Base-by-base conservation (phyloP, 1,140 invertebrate genomes). In the Drosophila ambigua region DNA sequence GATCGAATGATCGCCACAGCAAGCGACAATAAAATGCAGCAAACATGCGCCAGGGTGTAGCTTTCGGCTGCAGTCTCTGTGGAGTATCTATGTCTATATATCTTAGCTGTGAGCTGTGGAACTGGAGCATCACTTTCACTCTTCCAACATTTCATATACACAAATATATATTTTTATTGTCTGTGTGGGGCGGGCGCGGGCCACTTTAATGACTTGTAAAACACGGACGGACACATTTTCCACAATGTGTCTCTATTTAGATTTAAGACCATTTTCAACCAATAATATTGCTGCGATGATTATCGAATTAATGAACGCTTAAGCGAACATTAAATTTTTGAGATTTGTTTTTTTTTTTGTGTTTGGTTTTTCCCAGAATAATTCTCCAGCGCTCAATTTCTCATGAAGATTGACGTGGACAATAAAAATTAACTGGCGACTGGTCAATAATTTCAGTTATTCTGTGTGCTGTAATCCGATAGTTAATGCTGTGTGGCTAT, bases 1-100 rank as follows among this genome's bases (percentile, higher is more conserved):
- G 54, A 77, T 77, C 59, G 54, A 72, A 78, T 87, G 74, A 87
- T 74, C 26, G 45, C 78, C 78, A 72, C 74, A 73, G 65, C 78
- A 71, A 13, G 82, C 78, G 82, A 85, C 82, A 85, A 87, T 71
- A 85, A 85, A 85, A 78, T 64, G 58, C 66, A 79, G 72, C 54
- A 79, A 74, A 63, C 57, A 50, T 46, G 20, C 20, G 20, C 20
- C 20, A 45, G 46, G 52, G 39, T 39, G 45, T 51, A 61, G 54
- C 52, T 61, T 39, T 45, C 43, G 35, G 35, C 43, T 76, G 46
- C 20, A 20, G 20, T 20, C 1, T 20, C 1, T 2, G 20, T 20
- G 20, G 20, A 20, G 20, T 63, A 52, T 62, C 26, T 52, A 31
- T 26, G 13, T 57, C 49, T 77, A 77, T 79, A 45, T 62, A 68